phyloP scores from a whole-genome alignment of 2,888 invertebrate genomes.

The Boloria selene region DNA sequence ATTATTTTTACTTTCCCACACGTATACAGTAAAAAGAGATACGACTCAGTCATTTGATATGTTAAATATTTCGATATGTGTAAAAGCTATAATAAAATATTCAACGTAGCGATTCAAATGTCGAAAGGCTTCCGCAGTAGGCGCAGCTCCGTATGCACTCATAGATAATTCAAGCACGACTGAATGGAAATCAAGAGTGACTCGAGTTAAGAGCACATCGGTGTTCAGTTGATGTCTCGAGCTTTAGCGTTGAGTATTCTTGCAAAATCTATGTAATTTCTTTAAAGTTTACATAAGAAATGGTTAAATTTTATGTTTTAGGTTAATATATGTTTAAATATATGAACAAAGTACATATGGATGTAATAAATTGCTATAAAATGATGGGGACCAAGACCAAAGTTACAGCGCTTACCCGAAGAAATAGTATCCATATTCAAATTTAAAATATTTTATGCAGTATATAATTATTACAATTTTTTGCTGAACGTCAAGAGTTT shows the following conservation, averaged over 20 bases:
- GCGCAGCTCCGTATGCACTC: slow-evolving; percentile 26
- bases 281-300: no score
- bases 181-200: slow-evolving; percentile 29
- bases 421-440: no score
- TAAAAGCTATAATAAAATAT: slow-evolving; percentile 19
- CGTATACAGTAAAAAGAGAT: neutral
- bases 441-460: no score
- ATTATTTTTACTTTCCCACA: neutral
- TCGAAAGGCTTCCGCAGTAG: slow-evolving; percentile 17
- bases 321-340: no score
- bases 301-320: no score
- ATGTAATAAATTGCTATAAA: no score
- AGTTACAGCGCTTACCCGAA: no score
- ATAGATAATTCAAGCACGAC: slow-evolving; percentile 35
- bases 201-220: slow-evolving; percentile 18
- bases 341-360: no score
- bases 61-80: slow-evolving; percentile 19
- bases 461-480: no score
- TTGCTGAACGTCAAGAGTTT: no score
- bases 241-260: slow-evolving; percentile 14
- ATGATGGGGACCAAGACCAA: no score
- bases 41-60: slow-evolving; percentile 10
- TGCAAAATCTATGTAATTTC: neutral
- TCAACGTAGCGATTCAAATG: slow-evolving; percentile 17
- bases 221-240: slow-evolving; percentile 29